Evolutionary conservation across 1,140 invertebrate species (phyloP), one percentile per base, ranked within the genome.

Genomic region (Ceratina japonica): DNA sequence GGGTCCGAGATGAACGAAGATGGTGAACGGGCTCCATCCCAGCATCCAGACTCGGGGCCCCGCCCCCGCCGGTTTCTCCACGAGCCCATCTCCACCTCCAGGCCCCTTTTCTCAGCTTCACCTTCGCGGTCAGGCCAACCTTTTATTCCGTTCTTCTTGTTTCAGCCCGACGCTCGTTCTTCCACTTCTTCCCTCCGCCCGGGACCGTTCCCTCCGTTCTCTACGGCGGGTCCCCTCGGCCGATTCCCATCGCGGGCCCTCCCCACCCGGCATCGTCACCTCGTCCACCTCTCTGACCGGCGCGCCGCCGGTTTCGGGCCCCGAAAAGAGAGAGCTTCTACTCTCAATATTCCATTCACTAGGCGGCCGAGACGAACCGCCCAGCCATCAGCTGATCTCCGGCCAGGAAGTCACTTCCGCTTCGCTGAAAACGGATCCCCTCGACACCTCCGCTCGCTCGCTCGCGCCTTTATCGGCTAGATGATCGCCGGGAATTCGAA

Each of bases 1-100:
- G 90, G 90, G 88, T 89, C 83, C 86, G 86, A 89, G 89, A 91
- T 86, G 89, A 85, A 87, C 85, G 87, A 92, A 91, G 89, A 92
- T 92, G 90, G 89, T 90, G 90, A 90, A 90, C 87, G 80, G 86
- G 87, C 88, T 89, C 88, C 87, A 88, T 90, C 87, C 86, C 90
- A 86, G 89, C 87, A 90, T 90, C 89, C 86, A 77, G 83, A 87
- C 85, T 87, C 80, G 81, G 83, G 82, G 90, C 89, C 87, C 90
- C 90, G 87, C 88, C 90, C 89, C 90, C 90, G 85, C 86, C 82
- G 75, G 84, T 83, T 87, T 88, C 86, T 85, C 86, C 83, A 83
- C 85, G 84, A 88, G 87, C 86, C 87, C 88, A 85, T 86, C 87
- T 88, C 83, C 89, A 87, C 88, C 87, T 87, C 86, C 88, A 84